Evolutionary conservation across 2,797 vertebrate genomes (phyloP).

Genomic region (Schizothorax lantsangensis): DNA sequence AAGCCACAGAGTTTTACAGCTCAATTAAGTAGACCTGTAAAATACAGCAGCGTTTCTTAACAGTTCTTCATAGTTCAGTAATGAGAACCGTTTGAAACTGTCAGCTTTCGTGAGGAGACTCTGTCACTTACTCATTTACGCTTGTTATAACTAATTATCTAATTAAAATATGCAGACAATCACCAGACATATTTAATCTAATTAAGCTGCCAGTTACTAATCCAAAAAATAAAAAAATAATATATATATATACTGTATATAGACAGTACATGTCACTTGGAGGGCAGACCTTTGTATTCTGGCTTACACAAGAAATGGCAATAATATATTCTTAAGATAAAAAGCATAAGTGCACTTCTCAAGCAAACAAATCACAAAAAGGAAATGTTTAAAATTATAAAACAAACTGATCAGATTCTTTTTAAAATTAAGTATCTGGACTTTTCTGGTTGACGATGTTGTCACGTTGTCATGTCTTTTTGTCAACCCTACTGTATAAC

Average conservation of each 20-base stretch:
- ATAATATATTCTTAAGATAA: background rate
- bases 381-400: background rate
- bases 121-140: conserved; percentile 9
- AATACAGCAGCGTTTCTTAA: conserved; percentile 55
- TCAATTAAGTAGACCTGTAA: conserved; percentile 61
- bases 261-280: background rate
- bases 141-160: conserved; percentile 41
- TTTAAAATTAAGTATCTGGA: background rate
- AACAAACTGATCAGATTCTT: background rate
- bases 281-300: background rate
- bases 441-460: background rate
- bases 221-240: conserved; percentile 2
- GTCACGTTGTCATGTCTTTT: too few relatives aligned
- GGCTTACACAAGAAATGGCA: background rate
- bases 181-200: conserved; percentile 30
- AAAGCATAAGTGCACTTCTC: background rate
- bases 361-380: background rate
- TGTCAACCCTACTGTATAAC: background rate
- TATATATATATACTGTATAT: too few relatives aligned
- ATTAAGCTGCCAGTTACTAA: conserved; percentile 33
- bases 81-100: conserved; percentile 57
- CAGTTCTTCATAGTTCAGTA: conserved; percentile 47
- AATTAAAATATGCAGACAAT: conserved; percentile 8
- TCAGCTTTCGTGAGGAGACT: conserved; percentile 42
- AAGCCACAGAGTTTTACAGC: conserved; percentile 57